Base-by-base conservation (phyloP, 1,140 invertebrate genomes). In the Drosophila guanche region DNA sequence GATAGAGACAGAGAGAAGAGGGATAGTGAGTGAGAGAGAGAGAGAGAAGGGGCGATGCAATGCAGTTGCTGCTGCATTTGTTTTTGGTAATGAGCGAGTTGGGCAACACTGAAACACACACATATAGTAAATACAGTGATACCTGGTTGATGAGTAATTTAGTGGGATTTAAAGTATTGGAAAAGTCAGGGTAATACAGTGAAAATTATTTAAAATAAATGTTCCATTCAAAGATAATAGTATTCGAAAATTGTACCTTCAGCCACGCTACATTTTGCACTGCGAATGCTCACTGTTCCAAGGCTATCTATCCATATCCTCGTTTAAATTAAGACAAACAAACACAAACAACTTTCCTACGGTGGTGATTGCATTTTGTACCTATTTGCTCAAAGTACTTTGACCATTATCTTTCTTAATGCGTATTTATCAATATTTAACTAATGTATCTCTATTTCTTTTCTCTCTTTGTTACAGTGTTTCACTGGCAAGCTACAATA, bases 401-500 rank as follows among this genome's bases (percentile, higher is more conserved):
- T 41, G 41, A 14, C 25, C 42, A 23, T 55, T 47, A 68, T 55
- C 50, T 55, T 29, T 10, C 12, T 3, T 43, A 47, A 29, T 29
- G 6, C 48, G 41, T 47, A 43, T 22, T 70, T 45, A 37, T 7
- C 37, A 70, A 4, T 57, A 45, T 58, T 58, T 70, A 12, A 57
- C 27, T 69, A 50, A 69, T 70, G 22, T 51, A 50, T 37, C 16
- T 52, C 10, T 37, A 37, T 37, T 12, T 33, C 69, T 90, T 92
- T 91, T 92, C 92, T 90, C 46, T 33, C 43, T 46, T 70, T 8
- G 55, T 97, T 97, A 89, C 94, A 97, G 96, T 99, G 93, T 99
- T 98, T 94, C 97, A 99, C 92, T 99, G 98, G 98, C 97, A 98
- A 94, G 98, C 98, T 92, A 99, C 97, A 94, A 99, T 99, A 92